Percentiles rank a stretch among this genome's conserved stretches.
Evolutionary conservation across 2,797 vertebrate species (phyloP).

Genomic region (Leptodactylus fallax): DNA sequence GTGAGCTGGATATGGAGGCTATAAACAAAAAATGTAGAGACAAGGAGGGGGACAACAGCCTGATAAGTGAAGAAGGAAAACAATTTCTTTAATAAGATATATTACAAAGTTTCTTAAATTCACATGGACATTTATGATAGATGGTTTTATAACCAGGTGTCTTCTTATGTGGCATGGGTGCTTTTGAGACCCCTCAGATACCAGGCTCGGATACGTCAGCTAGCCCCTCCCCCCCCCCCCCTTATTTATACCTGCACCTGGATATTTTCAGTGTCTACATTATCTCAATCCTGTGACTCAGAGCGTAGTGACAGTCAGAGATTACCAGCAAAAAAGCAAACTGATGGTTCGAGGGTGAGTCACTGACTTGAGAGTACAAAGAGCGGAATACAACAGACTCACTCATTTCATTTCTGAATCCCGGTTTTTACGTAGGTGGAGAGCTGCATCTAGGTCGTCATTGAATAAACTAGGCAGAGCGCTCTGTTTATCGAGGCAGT

Average conservation of each 20-base stretch:
- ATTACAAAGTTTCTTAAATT: no score
- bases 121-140: no score
- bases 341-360: constrained; percentile 24
- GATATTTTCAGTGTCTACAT: background rate
- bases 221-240: background rate
- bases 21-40: no score
- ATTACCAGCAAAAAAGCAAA: constrained; percentile 10
- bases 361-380: constrained; percentile 35
- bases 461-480: constrained; percentile 27
- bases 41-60: no score
- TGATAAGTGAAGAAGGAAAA: no score
- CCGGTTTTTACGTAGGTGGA: constrained; percentile 36
- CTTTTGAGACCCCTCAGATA: no score
- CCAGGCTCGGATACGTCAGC: background rate
- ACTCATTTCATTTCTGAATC: constrained; percentile 17
- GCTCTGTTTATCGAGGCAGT: constrained; percentile 6
- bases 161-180: no score
- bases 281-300: constrained; percentile 28
- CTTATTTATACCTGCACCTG: background rate
- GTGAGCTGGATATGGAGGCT: no score
- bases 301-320: constrained; percentile 1
- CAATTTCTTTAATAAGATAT: no score
- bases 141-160: no score
- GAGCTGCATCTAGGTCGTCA: constrained; percentile 44
- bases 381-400: constrained; percentile 11